Percentiles rank a stretch among this genome's conserved stretches.
phyloP scores from a whole-genome alignment of 2,888 invertebrate species.

The Polymixis lichenea region DNA sequence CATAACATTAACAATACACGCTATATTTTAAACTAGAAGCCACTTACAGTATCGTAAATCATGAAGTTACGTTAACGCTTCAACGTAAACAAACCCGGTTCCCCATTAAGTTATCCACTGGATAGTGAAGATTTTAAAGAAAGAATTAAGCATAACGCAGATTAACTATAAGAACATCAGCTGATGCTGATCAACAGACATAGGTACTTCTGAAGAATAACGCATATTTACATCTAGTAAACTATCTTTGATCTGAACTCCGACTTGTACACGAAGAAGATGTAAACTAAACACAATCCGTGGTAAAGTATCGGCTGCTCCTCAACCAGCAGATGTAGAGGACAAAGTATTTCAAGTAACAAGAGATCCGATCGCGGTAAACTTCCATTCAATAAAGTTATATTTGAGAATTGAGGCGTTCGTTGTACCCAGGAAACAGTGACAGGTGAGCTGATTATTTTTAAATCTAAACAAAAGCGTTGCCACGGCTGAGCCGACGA shows the following conservation, averaged over 20 bases:
- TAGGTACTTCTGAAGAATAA: neutral
- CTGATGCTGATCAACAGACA: neutral
- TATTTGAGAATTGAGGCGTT: constrained; percentile 64
- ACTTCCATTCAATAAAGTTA: constrained; percentile 59
- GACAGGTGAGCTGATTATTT: constrained; percentile 83
- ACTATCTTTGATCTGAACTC: neutral
- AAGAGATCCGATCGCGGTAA: constrained; percentile 29
- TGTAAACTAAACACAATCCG: constrained; percentile 5
- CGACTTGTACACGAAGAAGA: neutral
- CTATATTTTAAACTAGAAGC: constrained; percentile 2
- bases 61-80: neutral
- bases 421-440: constrained; percentile 71
- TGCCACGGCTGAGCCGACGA: constrained; percentile 76
- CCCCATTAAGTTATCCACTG: neutral
- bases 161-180: neutral
- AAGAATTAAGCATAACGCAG: neutral
- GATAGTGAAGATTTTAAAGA: neutral
- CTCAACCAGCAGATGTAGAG: constrained; percentile 3
- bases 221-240: neutral
- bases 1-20: neutral
- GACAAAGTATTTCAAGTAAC: constrained; percentile 15
- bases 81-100: constrained; percentile 1
- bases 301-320: neutral
- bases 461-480: constrained; percentile 76
- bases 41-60: constrained; percentile 15